These are phyloP conservation scores for Melikaiella ostensackeni DNA, from an alignment of 2,888 invertebrate species.

Conservation along the genomic window DNA sequence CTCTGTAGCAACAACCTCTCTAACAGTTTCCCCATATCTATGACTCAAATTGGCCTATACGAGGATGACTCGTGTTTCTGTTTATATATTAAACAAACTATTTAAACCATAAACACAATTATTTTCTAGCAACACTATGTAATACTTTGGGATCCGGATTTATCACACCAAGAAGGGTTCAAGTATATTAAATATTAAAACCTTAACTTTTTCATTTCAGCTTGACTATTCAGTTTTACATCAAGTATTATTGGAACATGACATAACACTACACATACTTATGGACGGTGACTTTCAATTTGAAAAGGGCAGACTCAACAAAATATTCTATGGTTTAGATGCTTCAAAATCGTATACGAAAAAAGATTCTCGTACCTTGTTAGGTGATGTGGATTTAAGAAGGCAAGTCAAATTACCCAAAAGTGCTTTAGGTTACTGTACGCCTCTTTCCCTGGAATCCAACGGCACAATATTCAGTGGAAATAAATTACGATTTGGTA, in stretches of 20 bases:
- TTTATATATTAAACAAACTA: too few relatives aligned
- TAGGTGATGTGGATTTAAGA: constrained; percentile 85
- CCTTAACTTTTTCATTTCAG: constrained; percentile 73
- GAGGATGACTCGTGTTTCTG: too few relatives aligned
- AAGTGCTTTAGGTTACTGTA: constrained; percentile 86
- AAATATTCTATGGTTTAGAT: constrained; percentile 89
- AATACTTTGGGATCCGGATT: too few relatives aligned
- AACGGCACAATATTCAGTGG: constrained; percentile 87
- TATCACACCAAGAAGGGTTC: too few relatives aligned
- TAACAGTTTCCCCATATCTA: too few relatives aligned
- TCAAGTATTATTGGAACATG: constrained; percentile 89
- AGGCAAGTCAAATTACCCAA: constrained; percentile 88
- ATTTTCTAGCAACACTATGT: too few relatives aligned
- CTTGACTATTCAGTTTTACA: constrained; percentile 90
- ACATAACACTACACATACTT: constrained; percentile 88
- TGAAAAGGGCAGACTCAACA: constrained; percentile 85
- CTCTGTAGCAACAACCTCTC: too few relatives aligned
- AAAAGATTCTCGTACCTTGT: constrained; percentile 84
- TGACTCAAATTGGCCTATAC: too few relatives aligned
- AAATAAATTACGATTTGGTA: constrained; percentile 80
- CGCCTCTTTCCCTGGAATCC: constrained; percentile 89
- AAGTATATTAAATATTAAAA: constrained; percentile 41
- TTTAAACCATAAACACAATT: too few relatives aligned
- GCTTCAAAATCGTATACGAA: constrained; percentile 87
- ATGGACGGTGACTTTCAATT: constrained; percentile 90